A percentile compares a stretch with the other conserved stretches of the same genome.
These are phyloP conservation scores for Cydia amplana DNA, from an alignment of 1,140 invertebrate species.

Conservation along the genomic window DNA sequence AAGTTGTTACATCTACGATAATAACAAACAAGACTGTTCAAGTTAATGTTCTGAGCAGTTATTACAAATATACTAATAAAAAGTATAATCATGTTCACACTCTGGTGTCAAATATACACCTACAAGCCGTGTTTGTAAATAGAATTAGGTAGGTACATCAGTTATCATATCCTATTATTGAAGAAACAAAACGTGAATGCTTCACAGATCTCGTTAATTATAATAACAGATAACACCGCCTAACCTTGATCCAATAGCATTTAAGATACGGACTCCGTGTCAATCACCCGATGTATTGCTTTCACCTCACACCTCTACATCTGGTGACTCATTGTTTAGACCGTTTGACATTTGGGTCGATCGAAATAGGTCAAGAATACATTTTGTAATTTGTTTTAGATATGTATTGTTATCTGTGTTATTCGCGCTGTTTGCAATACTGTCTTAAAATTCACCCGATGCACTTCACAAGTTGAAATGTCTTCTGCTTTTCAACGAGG, in stretches of 20 bases:
- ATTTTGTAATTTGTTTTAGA: slow-evolving; percentile 36
- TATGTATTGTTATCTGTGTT: slow-evolving; percentile 24
- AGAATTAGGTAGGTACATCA: not conserved
- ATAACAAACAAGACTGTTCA: not conserved
- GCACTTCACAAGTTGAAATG: slow-evolving; percentile 7
- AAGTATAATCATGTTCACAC: not conserved
- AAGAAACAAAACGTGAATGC: not conserved
- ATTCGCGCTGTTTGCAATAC: not conserved
- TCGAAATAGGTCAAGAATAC: slow-evolving; percentile 63
- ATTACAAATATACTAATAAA: not conserved
- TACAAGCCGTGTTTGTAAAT: not conserved
- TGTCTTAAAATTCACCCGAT: not conserved
- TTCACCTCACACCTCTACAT: slow-evolving; percentile 47
- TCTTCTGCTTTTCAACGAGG: not conserved
- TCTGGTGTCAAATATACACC: not conserved
- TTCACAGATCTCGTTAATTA: slow-evolving; percentile 22
- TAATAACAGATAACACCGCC: slow-evolving; percentile 43
- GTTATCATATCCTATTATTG: not conserved
- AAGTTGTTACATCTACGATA: not conserved
- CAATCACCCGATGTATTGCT: slow-evolving; percentile 58
- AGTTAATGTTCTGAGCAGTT: not conserved
- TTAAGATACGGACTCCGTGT: slow-evolving; percentile 49
- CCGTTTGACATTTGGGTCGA: slow-evolving; percentile 57
- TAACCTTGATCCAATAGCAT: slow-evolving; percentile 66
- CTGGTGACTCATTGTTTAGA: slow-evolving; percentile 50